These are phyloP conservation scores for Sceliomorpha sp. DNA, from an alignment of 2,888 invertebrate genomes.

Conservation along the genomic window DNA sequence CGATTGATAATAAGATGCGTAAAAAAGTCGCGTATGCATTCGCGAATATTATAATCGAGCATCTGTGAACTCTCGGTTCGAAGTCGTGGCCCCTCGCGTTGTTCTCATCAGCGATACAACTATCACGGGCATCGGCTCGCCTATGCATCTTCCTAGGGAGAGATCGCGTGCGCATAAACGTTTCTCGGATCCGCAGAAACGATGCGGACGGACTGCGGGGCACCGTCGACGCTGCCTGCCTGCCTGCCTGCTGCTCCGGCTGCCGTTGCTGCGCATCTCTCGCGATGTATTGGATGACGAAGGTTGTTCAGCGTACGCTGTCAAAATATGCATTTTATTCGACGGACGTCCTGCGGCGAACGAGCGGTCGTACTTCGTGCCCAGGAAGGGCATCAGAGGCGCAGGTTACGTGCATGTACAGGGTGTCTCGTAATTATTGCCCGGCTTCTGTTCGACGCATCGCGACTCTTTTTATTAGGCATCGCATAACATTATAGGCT, in stretches of 20 bases:
- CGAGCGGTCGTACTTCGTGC: constrained; percentile 63
- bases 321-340: constrained; percentile 70
- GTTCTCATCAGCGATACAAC: constrained; percentile 4
- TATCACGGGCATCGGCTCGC: constrained; percentile 10
- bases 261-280: no score
- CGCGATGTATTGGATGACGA: constrained; percentile 61
- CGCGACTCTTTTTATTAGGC: no score
- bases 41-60: no score
- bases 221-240: constrained; percentile 6
- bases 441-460: no score
- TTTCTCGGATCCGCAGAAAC: constrained; percentile 4
- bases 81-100: constrained; percentile 8
- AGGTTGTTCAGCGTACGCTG: constrained; percentile 65
- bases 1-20: no score
- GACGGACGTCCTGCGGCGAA: constrained; percentile 65
- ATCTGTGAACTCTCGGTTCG: neutral
- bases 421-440: neutral
- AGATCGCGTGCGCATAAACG: constrained; percentile 9
- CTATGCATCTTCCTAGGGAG: constrained; percentile 1
- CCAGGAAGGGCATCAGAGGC: constrained; percentile 25
- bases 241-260: no score
- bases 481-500: no score
- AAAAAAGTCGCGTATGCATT: no score
- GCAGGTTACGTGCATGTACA: neutral
- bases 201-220: constrained; percentile 6